Evolutionary conservation across 2,797 vertebrate genomes (phyloP).

Genomic region (Spondyliosoma cantharus): DNA sequence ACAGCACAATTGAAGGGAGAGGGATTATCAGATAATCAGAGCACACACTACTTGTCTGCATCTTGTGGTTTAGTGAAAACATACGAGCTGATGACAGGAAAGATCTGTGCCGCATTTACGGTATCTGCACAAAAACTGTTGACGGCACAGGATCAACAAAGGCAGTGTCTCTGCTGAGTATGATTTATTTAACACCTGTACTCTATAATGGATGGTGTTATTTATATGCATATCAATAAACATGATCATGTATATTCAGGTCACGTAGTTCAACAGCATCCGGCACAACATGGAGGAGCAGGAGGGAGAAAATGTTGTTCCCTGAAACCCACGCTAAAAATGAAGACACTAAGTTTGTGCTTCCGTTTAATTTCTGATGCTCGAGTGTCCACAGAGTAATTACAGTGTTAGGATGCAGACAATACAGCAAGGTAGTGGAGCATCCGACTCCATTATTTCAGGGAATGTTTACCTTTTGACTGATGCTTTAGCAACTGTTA

Average conservation of each 20-base stretch:
- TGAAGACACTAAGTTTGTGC: conserved; percentile 15
- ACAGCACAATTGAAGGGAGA: conserved; percentile 17
- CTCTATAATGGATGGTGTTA: conserved; percentile 26
- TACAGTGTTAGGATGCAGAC: conserved; percentile 42
- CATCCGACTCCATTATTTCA: conserved; percentile 60
- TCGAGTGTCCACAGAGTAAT: conserved; percentile 34
- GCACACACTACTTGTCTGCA: conserved; percentile 31
- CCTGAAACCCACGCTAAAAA: conserved; percentile 39
- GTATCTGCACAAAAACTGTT: conserved; percentile 5
- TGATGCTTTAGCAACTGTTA: conserved; percentile 57
- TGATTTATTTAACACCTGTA: conserved; percentile 50
- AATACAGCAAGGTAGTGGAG: conserved; percentile 38
- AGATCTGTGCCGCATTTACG: conserved; percentile 16
- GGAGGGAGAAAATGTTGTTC: conserved; percentile 29
- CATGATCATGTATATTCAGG: conserved; percentile 51
- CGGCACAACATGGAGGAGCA: background rate
- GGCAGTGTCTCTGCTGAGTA: conserved; percentile 2
- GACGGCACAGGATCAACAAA: conserved; percentile 21
- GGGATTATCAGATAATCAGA: conserved; percentile 55
- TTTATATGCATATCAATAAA: conserved; percentile 48
- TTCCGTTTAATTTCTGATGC: conserved; percentile 36
- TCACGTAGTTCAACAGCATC: conserved; percentile 21
- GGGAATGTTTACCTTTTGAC: conserved; percentile 61
- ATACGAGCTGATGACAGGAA: conserved; percentile 2
- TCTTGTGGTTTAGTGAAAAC: conserved; percentile 37